Conservation (phyloP, 2,113 vertebrate species). For the Nyctereutes procyonoides region DNA sequence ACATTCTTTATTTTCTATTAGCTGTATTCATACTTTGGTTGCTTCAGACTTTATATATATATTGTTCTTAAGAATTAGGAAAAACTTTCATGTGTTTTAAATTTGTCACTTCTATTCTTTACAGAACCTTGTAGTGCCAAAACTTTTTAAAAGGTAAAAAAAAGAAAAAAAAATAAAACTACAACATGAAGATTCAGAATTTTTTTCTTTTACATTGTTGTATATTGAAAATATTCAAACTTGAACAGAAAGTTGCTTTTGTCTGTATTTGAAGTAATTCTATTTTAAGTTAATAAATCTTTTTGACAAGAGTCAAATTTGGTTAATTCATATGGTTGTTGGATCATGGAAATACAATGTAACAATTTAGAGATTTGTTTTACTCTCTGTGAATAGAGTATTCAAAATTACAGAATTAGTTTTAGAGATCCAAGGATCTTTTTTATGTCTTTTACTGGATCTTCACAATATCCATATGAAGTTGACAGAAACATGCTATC, state of each 20-base stretch:
- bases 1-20: conserved; percentile 99
- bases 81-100: conserved; percentile 94
- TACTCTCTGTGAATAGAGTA: not conserved
- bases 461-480: conserved; percentile 18
- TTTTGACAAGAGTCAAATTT: conserved; percentile 73
- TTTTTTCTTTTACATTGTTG: conserved; percentile 82
- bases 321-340: conserved; percentile 63
- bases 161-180: conserved; percentile 84
- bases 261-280: conserved; percentile 69
- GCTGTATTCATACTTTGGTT: conserved; percentile 98
- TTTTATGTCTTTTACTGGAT: conserved; percentile 47
- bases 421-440: conserved; percentile 50
- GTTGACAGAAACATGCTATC: not conserved
- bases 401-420: conserved; percentile 55
- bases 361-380: conserved; percentile 30
- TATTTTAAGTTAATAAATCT: conserved; percentile 79
- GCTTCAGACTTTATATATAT: conserved; percentile 94
- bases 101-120: conserved; percentile 93
- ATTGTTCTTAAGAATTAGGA: conserved; percentile 95
- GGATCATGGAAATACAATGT: conserved; percentile 28
- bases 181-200: conserved; percentile 82
- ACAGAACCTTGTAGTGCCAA: conserved; percentile 96
- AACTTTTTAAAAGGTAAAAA: conserved; percentile 89
- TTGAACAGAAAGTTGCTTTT: conserved; percentile 71
- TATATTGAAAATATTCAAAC: conserved; percentile 70